These are phyloP conservation scores for Spilarctia lutea DNA, from an alignment of 2,888 invertebrate genomes.

Conservation along the genomic window DNA sequence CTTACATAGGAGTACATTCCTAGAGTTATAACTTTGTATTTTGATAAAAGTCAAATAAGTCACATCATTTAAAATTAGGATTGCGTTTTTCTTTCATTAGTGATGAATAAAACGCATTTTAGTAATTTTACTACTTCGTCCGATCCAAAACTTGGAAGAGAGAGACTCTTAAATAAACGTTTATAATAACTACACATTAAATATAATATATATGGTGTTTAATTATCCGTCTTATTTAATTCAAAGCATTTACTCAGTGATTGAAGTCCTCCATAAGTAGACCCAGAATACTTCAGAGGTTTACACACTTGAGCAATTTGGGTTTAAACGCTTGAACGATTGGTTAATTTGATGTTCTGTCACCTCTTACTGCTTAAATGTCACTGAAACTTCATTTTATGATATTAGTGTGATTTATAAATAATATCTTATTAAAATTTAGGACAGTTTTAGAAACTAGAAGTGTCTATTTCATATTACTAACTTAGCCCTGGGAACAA, in stretches of 20 bases:
- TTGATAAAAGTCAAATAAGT: too few relatives aligned
- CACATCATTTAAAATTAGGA: too few relatives aligned
- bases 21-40: too few relatives aligned
- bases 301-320: constrained; percentile 23
- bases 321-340: constrained; percentile 25
- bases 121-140: too few relatives aligned
- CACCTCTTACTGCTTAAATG: constrained; percentile 7
- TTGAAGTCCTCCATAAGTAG: constrained; percentile 36
- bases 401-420: neutral
- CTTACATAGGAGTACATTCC: too few relatives aligned
- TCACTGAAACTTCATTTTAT: constrained; percentile 8
- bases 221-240: constrained; percentile 31
- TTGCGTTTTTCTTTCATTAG: too few relatives aligned
- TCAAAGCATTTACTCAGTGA: constrained; percentile 35
- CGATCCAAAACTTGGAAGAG: neutral
- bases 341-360: constrained; percentile 18
- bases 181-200: constrained; percentile 23
- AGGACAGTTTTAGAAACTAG: neutral
- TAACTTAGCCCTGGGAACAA: neutral
- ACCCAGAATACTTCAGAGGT: constrained; percentile 23
- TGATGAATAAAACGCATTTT: too few relatives aligned
- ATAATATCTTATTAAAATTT: neutral
- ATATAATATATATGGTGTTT: constrained; percentile 39
- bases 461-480: neutral
- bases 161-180: neutral